A percentile compares a stretch with the other conserved stretches of the same genome.
Conservation (phyloP, 2,797 vertebrate species). For the Schizothorax lantsangensis region DNA sequence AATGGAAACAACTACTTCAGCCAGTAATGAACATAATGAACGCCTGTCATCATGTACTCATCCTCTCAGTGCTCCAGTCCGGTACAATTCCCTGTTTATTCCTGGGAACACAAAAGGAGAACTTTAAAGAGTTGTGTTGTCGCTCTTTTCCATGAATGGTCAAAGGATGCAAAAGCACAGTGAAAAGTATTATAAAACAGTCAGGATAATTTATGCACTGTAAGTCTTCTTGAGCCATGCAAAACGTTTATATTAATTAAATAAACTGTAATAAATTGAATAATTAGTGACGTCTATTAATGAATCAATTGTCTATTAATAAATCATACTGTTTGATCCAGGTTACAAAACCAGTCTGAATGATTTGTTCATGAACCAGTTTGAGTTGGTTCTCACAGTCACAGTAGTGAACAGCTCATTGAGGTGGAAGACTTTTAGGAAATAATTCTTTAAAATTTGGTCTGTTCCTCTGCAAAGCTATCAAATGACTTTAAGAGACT, state of each 20-base stretch:
- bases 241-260: not conserved
- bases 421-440: not conserved
- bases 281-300: not conserved
- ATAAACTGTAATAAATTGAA: not conserved
- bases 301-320: not conserved
- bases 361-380: not conserved
- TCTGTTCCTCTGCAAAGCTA: not conserved
- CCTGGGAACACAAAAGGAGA: not conserved
- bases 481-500: not conserved
- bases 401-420: not conserved
- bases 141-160: not conserved
- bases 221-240: not conserved
- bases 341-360: not conserved
- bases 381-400: not conserved
- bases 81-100: not conserved
- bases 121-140: not conserved
- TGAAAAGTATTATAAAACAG: not conserved
- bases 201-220: not conserved
- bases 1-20: conserved; percentile 77
- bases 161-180: not conserved
- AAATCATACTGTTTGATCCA: not conserved
- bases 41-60: not conserved
- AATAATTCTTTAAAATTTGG: not conserved
- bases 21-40: conserved; percentile 59
- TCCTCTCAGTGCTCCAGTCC: conserved; percentile 1